Evolutionary conservation across 2,888 invertebrate genomes (phyloP), one percentile per base, ranked within the genome.

Genomic region (Rhagophthalmus giganteus): DNA sequence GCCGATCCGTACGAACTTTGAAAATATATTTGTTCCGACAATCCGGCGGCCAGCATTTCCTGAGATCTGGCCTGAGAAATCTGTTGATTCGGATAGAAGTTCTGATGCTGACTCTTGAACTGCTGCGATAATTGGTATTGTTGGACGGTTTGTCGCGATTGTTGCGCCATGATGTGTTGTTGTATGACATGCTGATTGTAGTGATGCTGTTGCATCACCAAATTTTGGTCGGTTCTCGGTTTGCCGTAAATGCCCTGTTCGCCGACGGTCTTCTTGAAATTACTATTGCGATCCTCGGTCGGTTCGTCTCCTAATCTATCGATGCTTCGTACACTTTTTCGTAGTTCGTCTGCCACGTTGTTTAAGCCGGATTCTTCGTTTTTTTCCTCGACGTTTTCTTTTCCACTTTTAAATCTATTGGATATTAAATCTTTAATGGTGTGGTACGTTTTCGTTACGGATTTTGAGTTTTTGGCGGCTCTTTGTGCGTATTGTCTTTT

Each of bases 361-460:
- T 85, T 85, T 39, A 85, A 71, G 61, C 80, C 77, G 2, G 74
- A 63, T 65, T 79, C 78, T 66, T 76, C 82, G 56, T 77, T 79
- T 65, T 86, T 86, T 66, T 76, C 77, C 27, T 82, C 82, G 42
- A 74, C 71, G 50, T 76, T 78, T 14, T 81, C 82, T 44, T 76
- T 78, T 28, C 81, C 82, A 61, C 79, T 83, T 64, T 86, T 86
- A 71, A 90, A 89, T 65, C 86, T 82, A 70, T 86, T 88, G 12
- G 88, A 88, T 67, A 90, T 88, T 80, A 90, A 87, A 65, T 89
- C 89, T 77, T 88, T 89, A 54, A 90, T 81, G 2, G 89, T 88
- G 70, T 90, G 86, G 67, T 89, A 89, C 0, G 89, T 89, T 74
- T 88, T 86, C 32, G 86, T 84, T 49, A 87, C 82, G n/a, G 86